Percentiles rank a stretch among this genome's conserved stretches.
Evolutionary conservation across 2,888 invertebrate species (phyloP).

Genomic region (Kuschelorhynchus macadamiae): DNA sequence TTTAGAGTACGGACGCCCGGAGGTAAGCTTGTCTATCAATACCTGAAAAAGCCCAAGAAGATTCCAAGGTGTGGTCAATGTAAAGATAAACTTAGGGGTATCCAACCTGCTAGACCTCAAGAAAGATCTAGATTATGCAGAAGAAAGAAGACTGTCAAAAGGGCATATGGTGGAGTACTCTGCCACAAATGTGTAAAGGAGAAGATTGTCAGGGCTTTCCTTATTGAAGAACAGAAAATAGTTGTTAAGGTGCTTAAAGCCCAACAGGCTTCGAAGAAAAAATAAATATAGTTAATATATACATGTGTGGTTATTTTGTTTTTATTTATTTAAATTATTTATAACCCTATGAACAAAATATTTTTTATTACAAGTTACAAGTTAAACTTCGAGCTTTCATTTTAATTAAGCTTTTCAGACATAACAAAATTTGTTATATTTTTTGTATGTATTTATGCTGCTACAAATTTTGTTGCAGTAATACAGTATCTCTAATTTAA

Average conservation of each 20-base stretch:
- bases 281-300: too few species aligned
- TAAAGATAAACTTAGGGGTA: conserved; percentile 94
- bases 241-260: conserved; percentile 96
- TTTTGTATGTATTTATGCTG: too few species aligned
- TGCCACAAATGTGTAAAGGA: conserved; percentile 98
- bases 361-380: too few species aligned
- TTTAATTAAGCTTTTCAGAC: too few species aligned
- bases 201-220: conserved; percentile 96
- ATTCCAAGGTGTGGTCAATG: conserved; percentile 98
- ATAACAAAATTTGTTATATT: too few species aligned
- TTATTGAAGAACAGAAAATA: conserved; percentile 99
- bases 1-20: conserved; percentile 96
- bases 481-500: too few species aligned
- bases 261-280: conserved; percentile 76
- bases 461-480: too few species aligned
- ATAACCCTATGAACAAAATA: too few species aligned
- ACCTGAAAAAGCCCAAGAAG: conserved; percentile 97
- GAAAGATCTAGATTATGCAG: conserved; percentile 93
- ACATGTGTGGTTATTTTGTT: too few species aligned
- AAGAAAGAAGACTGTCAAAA: conserved; percentile 96
- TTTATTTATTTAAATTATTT: too few species aligned
- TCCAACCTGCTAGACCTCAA: conserved; percentile 94
- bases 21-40: conserved; percentile 96
- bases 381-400: too few species aligned
- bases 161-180: conserved; percentile 97